Percentiles rank a stretch among this genome's conserved stretches.
phyloP scores from a whole-genome alignment of 2,888 invertebrate genomes.

The Noctua comes region DNA sequence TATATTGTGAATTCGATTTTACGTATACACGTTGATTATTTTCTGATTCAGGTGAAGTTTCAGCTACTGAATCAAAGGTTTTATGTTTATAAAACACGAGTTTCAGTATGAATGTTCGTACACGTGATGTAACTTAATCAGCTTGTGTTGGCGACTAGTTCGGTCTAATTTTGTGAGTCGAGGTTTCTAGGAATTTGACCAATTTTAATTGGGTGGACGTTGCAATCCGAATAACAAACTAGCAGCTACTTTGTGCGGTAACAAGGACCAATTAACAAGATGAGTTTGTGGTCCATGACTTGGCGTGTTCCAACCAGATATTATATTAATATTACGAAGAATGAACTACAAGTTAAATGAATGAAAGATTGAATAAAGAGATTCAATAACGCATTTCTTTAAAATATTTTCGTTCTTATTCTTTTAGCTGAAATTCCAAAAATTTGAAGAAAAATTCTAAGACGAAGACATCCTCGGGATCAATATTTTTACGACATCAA shows the following conservation, averaged over 20 bases:
- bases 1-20: slow-evolving; percentile 75
- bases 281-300: slow-evolving; percentile 26
- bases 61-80: slow-evolving; percentile 18
- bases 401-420: not conserved
- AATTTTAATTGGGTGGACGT: slow-evolving; percentile 62
- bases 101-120: slow-evolving; percentile 36
- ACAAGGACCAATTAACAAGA: slow-evolving; percentile 48
- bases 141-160: slow-evolving; percentile 46
- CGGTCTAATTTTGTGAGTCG: slow-evolving; percentile 48
- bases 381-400: not conserved
- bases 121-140: slow-evolving; percentile 55
- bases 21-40: slow-evolving; percentile 68
- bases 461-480: not conserved
- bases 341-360: not conserved
- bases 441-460: not conserved
- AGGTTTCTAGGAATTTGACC: slow-evolving; percentile 53
- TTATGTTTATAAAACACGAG: slow-evolving; percentile 22
- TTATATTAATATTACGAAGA: not conserved
- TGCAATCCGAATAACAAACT: slow-evolving; percentile 55
- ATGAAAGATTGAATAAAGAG: not conserved
- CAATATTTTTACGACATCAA: not conserved
- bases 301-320: not conserved
- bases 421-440: not conserved
- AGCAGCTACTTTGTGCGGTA: slow-evolving; percentile 43
- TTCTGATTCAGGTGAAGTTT: slow-evolving; percentile 21